Percentiles rank a stretch among this genome's conserved stretches.
Conservation (phyloP, 2,888 invertebrate genomes). For the Drosophila dives region DNA sequence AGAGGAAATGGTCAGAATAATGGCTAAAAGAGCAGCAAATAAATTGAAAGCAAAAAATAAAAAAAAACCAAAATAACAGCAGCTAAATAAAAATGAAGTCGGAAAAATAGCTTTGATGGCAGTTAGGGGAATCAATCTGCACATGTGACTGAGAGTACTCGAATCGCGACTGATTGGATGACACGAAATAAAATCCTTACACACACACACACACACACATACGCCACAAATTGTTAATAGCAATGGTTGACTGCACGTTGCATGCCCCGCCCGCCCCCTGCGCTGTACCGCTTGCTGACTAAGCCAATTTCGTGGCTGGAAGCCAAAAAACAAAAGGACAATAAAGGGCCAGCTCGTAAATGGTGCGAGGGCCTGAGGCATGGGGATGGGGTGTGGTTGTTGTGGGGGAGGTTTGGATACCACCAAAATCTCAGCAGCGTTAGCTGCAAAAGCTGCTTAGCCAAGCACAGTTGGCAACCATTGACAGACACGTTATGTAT, state of each 20-base stretch:
- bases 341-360: constrained; percentile 72
- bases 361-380: constrained; percentile 2
- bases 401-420: background rate
- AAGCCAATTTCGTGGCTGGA: constrained; percentile 52
- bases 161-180: constrained; percentile 65
- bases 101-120: constrained; percentile 46
- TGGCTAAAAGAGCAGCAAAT: constrained; percentile 22
- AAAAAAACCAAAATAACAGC: background rate
- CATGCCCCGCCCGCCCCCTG: background rate
- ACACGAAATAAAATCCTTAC: constrained; percentile 64
- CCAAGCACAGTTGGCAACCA: constrained; percentile 55
- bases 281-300: constrained; percentile 31
- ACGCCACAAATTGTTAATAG: constrained; percentile 54
- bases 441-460: constrained; percentile 58
- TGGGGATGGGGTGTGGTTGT: too few species aligned
- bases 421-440: constrained; percentile 20
- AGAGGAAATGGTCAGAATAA: constrained; percentile 14
- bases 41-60: constrained; percentile 28
- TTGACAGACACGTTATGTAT: constrained; percentile 42
- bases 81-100: constrained; percentile 28
- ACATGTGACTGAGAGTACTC: constrained; percentile 46
- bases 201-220: constrained; percentile 27
- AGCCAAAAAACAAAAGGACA: constrained; percentile 60
- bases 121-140: constrained; percentile 66
- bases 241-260: constrained; percentile 22